Evolutionary conservation across 2,113 vertebrate species (phyloP), one percentile per base, ranked within the genome.

Genomic region (Anhinga rufa): DNA sequence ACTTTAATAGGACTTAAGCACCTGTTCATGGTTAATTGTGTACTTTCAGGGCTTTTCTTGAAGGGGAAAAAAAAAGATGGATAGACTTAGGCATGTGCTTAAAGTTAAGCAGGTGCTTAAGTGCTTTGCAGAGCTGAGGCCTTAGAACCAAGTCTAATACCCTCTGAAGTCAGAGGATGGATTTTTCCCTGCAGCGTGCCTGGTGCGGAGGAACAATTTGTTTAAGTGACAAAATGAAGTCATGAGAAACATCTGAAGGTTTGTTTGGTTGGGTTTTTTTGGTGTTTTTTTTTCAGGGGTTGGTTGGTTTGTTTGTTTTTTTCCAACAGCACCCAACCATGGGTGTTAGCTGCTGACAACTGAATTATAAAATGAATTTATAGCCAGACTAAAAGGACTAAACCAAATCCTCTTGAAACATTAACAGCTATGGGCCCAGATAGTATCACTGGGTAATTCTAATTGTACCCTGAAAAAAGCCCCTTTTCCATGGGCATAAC

Each of bases 1-100:
- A 97, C 95, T 97, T 93, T 97, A 96, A 93, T 80, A 89, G 91
- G 86, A 93, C 97, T 95, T 96, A 97, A 97, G 96, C 88, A 97
- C 95, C 95, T 94, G 97, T 91, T 96, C 95, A 91, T 82, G 89
- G 88, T 87, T 97, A 97, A 96, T 97, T 95, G 94, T 97, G 93
- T 94, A 92, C 88, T 95, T 85, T 92, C 76, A 77, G 92, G 81
- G 82, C 65, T 89, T 91, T 95, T 91, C 86, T 76, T 36, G 58
- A 65, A 87, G 65, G 6, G 34, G 36, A 12, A 74, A 74, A 81
- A 74, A 61, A 48, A 82, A 36, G 66, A 79, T 57, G 72, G 92
- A 68, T 78, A 75, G 95, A 64, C 44, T 79, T 69, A 94, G 88
- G 94, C 93, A 96, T 96, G 95, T 93, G 96, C 86, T 96, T 96